A percentile compares a stretch with the other conserved stretches of the same genome.
Conservation (phyloP, 2,797 vertebrate species). For the Rhynchotus rufescens region DNA sequence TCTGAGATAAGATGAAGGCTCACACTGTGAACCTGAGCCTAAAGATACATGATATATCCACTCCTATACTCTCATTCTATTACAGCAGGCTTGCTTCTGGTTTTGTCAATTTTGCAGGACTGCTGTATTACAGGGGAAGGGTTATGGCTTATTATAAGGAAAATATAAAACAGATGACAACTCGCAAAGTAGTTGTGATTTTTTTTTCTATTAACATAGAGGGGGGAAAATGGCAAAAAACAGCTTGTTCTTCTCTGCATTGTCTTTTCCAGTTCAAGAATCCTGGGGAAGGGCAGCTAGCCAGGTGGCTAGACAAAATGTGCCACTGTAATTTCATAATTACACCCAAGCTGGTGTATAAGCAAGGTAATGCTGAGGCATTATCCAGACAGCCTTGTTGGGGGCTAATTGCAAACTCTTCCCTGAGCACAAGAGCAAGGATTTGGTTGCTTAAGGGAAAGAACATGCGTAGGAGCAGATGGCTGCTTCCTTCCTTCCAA, state of each 20-base stretch:
- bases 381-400: slow-evolving; percentile 47
- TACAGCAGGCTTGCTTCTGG: neutral
- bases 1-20: neutral
- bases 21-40: neutral
- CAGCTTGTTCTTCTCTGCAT: neutral
- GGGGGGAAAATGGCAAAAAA: neutral
- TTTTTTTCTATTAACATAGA: neutral
- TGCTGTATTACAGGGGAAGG: neutral
- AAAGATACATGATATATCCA: neutral
- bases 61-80: neutral
- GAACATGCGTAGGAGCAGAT: slow-evolving; percentile 55
- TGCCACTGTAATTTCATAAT: slow-evolving; percentile 26
- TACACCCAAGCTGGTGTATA: neutral
- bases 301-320: slow-evolving; percentile 31
- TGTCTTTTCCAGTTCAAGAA: slow-evolving; percentile 20
- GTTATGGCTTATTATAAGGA: neutral
- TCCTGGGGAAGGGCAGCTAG: neutral
- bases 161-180: neutral
- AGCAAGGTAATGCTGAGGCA: neutral
- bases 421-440: slow-evolving; percentile 20
- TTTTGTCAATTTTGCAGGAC: neutral
- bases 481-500: slow-evolving; percentile 5
- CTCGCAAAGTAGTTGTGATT: neutral
- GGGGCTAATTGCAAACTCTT: slow-evolving; percentile 58
- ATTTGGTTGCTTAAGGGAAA: slow-evolving; percentile 62